A percentile compares a stretch with the other conserved stretches of the same genome.
Evolutionary conservation across 2,888 invertebrate species (phyloP).

Genomic region (Chelonus formosanus): DNA sequence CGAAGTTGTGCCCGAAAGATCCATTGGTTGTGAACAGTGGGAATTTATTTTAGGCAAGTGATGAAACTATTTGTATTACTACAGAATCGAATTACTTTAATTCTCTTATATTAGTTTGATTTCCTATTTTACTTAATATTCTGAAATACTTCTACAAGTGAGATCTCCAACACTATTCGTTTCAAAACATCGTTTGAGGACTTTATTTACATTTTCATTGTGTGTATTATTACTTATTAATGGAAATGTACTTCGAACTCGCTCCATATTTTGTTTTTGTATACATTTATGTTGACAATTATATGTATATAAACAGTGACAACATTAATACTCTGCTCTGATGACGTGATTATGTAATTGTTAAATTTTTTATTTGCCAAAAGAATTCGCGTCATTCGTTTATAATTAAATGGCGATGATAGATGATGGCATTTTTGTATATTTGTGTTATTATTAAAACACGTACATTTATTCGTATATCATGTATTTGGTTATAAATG

Average conservation of each 20-base stretch:
- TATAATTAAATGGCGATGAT: slow-evolving; percentile 5
- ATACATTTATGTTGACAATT: slow-evolving; percentile 3
- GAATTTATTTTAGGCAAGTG: slow-evolving; percentile 93
- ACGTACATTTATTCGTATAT: too few relatives aligned
- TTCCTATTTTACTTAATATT: too few relatives aligned
- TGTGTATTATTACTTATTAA: slow-evolving; percentile 2
- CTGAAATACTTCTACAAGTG: too few relatives aligned
- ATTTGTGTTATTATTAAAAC: too few relatives aligned
- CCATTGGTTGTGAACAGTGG: slow-evolving; percentile 97
- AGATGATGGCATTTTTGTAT: neutral
- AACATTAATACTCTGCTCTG: slow-evolving; percentile 38
- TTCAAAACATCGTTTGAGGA: neutral
- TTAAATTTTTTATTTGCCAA: slow-evolving; percentile 12
- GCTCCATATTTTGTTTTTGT: slow-evolving; percentile 6
- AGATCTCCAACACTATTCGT: neutral
- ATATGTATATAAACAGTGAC: slow-evolving; percentile 49
- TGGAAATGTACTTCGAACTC: slow-evolving; percentile 3
- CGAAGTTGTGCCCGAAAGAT: slow-evolving; percentile 95
- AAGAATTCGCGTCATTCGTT: slow-evolving; percentile 7
- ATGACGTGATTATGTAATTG: slow-evolving; percentile 52
- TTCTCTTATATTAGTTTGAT: neutral
- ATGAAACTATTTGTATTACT: slow-evolving; percentile 43
- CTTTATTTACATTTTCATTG: slow-evolving; percentile 14
- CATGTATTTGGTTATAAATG: too few relatives aligned
- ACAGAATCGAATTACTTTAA: slow-evolving; percentile 2